Evolutionary conservation across 1,140 invertebrate genomes (phyloP).

Genomic region (Hypsibius dujardini): DNA sequence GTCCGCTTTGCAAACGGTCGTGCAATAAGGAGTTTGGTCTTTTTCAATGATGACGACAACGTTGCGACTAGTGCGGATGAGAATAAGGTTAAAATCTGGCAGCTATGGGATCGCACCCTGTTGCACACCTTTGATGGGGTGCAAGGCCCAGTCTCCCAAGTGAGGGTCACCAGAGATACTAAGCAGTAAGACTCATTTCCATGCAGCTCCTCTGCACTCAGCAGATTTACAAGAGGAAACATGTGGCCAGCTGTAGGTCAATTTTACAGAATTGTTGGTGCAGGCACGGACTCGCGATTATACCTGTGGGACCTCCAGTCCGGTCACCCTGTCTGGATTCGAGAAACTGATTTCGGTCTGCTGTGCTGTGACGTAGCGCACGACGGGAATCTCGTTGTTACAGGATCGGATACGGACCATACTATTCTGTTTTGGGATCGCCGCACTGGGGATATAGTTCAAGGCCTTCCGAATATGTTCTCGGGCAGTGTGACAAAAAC

Average conservation of each 20-base stretch:
- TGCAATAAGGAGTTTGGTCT: neutral
- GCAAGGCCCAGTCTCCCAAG: neutral
- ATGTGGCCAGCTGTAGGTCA: neutral
- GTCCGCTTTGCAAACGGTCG: neutral
- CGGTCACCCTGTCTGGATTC: neutral
- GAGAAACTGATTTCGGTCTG: neutral
- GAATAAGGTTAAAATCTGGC: neutral
- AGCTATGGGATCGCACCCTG: neutral
- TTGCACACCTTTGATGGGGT: neutral
- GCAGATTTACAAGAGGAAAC: neutral
- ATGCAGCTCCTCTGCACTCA: neutral
- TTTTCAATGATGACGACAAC: neutral
- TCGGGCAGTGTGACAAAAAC: neutral
- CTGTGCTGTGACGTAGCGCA: neutral
- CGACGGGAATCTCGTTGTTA: neutral
- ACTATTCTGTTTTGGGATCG: slow-evolving; percentile 1
- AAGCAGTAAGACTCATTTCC: neutral
- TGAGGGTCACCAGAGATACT: neutral
- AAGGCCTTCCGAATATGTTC: neutral
- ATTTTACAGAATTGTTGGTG: neutral
- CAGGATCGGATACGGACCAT: neutral
- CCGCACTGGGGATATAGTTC: neutral
- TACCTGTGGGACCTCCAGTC: neutral
- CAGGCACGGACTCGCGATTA: neutral
- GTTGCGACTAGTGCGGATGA: neutral